phyloP scores from a whole-genome alignment of 2,888 invertebrate genomes.

The Dynastes maya region DNA sequence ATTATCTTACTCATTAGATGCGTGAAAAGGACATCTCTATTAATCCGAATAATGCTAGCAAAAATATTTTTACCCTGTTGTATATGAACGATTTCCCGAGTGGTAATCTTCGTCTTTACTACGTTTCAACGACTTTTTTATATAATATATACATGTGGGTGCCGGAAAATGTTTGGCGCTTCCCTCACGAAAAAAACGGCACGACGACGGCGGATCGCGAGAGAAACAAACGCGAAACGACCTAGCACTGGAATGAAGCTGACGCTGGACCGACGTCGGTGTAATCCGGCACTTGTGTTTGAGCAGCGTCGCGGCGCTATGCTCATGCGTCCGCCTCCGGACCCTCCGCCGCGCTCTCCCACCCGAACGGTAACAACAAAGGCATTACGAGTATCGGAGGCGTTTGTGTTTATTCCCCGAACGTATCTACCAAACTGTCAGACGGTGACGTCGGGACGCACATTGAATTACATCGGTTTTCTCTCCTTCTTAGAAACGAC shows the following conservation, averaged over 20 bases:
- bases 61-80: conserved; percentile 14
- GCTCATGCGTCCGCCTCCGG: conserved; percentile 70
- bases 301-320: conserved; percentile 70
- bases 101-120: conserved; percentile 8
- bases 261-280: conserved; percentile 67
- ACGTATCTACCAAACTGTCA: conserved; percentile 70
- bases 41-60: conserved; percentile 10
- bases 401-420: conserved; percentile 71
- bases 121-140: neutral
- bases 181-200: neutral
- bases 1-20: conserved; percentile 33
- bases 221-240: conserved; percentile 66
- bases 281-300: conserved; percentile 71
- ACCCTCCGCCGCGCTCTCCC: conserved; percentile 58
- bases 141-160: neutral
- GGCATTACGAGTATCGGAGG: conserved; percentile 69
- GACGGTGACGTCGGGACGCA: conserved; percentile 56
- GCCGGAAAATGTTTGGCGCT: neutral
- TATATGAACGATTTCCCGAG: neutral
- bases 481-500: conserved; percentile 8
- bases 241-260: conserved; percentile 68
- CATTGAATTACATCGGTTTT: conserved; percentile 51
- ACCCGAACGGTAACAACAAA: conserved; percentile 63
- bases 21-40: conserved; percentile 24
- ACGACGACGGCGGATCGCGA: neutral